Evolutionary conservation across 2,113 vertebrate genomes (phyloP).

Genomic region (Prionailurus bengalensis): DNA sequence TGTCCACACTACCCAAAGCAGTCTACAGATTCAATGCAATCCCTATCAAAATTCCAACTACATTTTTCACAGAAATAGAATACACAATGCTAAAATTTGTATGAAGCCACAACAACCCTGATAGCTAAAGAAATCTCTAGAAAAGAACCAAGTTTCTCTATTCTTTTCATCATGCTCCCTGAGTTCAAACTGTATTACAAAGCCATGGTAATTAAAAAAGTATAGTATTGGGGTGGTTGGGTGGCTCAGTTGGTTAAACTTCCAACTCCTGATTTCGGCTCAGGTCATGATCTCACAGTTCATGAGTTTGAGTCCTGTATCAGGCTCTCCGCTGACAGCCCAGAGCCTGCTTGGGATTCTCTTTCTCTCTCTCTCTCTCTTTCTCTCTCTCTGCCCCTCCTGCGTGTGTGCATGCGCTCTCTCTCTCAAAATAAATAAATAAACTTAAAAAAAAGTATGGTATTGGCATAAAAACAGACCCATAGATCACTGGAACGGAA

Average conservation of each 20-base stretch:
- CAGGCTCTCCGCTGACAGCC: too few relatives aligned
- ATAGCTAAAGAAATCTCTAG: background rate
- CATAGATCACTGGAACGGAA: background rate
- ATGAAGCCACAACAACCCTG: background rate
- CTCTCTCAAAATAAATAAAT: too few relatives aligned
- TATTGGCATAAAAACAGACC: background rate
- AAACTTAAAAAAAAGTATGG: background rate
- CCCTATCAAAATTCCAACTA: background rate
- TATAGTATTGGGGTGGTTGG: background rate
- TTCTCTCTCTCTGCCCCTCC: too few relatives aligned
- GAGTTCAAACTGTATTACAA: background rate
- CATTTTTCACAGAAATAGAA: background rate
- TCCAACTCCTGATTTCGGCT: too few relatives aligned
- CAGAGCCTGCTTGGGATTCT: too few relatives aligned
- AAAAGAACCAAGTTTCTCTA: background rate
- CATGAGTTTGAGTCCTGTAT: too few relatives aligned
- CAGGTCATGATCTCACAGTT: too few relatives aligned
- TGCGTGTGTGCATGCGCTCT: too few relatives aligned
- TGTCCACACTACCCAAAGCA: background rate
- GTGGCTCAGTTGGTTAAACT: too few relatives aligned
- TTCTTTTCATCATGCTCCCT: background rate
- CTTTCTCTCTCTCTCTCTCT: too few relatives aligned
- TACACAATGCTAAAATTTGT: background rate
- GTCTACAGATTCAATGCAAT: background rate
- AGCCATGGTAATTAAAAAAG: background rate